Conservation (phyloP, 2,888 invertebrate species). For the Kryphioiulus occultus region DNA sequence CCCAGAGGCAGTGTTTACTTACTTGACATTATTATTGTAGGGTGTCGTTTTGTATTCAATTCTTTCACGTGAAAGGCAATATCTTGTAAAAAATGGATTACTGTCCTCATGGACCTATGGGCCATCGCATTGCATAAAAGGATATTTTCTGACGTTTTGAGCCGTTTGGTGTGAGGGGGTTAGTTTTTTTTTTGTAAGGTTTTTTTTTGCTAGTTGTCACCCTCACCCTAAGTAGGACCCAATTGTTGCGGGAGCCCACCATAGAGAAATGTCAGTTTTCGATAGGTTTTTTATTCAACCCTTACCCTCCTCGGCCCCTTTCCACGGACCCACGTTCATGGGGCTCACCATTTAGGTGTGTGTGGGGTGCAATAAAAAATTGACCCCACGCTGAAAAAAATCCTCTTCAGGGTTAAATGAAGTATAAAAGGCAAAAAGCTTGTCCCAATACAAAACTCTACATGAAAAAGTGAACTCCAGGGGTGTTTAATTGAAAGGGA, state of each 20-base stretch:
- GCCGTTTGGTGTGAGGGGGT: slow-evolving; percentile 33
- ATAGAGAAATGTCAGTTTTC: not conserved
- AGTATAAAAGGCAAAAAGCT: slow-evolving; percentile 37
- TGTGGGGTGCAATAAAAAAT: slow-evolving; percentile 3
- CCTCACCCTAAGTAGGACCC: slow-evolving; percentile 19
- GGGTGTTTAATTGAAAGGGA: slow-evolving; percentile 35
- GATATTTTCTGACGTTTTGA: slow-evolving; percentile 33
- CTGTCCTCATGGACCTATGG: not conserved
- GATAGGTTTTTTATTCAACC: slow-evolving; percentile 13
- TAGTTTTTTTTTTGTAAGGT: not conserved
- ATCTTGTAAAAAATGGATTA: slow-evolving; percentile 34
- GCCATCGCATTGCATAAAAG: not conserved
- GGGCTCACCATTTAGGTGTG: slow-evolving; percentile 32
- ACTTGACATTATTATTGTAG: slow-evolving; percentile 35
- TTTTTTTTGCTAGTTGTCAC: slow-evolving; percentile 20
- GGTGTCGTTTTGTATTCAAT: slow-evolving; percentile 36
- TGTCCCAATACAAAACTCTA: slow-evolving; percentile 1
- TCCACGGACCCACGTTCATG: not conserved
- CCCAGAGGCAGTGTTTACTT: not conserved
- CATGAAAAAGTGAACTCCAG: slow-evolving; percentile 18
- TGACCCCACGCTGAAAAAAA: slow-evolving; percentile 28
- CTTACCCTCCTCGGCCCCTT: slow-evolving; percentile 5
- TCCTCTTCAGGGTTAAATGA: slow-evolving; percentile 37
- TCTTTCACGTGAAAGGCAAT: slow-evolving; percentile 9
- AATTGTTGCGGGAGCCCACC: not conserved